A percentile compares a stretch with the other conserved stretches of the same genome.
Evolutionary conservation across 2,113 vertebrate species (phyloP).

Genomic region (Cheilinus undulatus): DNA sequence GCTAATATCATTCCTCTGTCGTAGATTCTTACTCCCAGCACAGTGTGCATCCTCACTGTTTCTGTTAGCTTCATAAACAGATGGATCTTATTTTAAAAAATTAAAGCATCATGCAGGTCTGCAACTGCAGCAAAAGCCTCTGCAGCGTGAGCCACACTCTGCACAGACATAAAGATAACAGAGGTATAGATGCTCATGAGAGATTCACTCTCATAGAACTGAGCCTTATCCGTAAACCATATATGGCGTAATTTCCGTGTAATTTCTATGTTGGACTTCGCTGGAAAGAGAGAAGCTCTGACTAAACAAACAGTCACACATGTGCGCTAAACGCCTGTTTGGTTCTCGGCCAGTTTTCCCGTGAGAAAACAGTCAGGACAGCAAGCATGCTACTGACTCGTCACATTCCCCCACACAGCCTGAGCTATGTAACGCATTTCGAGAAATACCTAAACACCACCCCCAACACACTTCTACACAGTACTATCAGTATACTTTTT

Average conservation of each 20-base stretch:
- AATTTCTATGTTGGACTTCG: background rate
- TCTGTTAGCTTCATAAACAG: slow-evolving; percentile 32
- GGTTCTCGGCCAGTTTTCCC: slow-evolving; percentile 69
- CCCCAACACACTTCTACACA: no score
- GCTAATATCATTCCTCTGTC: no score
- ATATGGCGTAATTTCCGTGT: background rate
- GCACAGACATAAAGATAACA: no score
- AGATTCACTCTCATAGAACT: no score
- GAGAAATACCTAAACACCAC: slow-evolving; percentile 56
- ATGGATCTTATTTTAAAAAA: slow-evolving; percentile 57
- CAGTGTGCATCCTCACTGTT: no score
- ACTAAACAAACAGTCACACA: slow-evolving; percentile 53
- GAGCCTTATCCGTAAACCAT: background rate
- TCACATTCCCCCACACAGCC: slow-evolving; percentile 76
- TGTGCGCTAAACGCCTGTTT: slow-evolving; percentile 58
- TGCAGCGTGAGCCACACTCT: background rate
- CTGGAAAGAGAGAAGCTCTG: background rate
- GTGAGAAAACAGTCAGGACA: slow-evolving; percentile 76
- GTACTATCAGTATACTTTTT: no score
- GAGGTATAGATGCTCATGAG: no score
- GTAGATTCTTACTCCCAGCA: no score
- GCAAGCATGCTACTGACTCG: slow-evolving; percentile 63
- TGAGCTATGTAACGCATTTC: slow-evolving; percentile 67
- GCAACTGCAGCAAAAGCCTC: slow-evolving; percentile 2
- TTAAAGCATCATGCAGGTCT: slow-evolving; percentile 40